A percentile compares a stretch with the other conserved stretches of the same genome.
Evolutionary conservation across 1,140 invertebrate genomes (phyloP).

Genomic region (Brachionus asplanchnoidis): DNA sequence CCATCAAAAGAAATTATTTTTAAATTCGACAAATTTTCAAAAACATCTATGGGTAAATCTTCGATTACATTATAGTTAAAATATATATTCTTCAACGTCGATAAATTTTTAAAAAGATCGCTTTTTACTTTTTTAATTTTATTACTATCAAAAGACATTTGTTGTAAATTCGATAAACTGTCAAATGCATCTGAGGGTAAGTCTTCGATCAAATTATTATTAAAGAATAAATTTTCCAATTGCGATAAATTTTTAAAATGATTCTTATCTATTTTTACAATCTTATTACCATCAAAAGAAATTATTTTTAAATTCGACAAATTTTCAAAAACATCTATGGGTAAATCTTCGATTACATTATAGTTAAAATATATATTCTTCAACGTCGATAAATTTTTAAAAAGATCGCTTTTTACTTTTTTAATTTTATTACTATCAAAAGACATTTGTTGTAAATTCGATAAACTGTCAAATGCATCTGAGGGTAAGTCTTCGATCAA

Average conservation of each 20-base stretch:
- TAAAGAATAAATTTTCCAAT: too few species aligned
- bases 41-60: neutral
- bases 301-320: neutral
- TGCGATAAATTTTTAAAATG: too few species aligned
- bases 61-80: neutral
- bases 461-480: neutral
- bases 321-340: neutral
- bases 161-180: too few species aligned
- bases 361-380: neutral
- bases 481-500: neutral
- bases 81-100: neutral
- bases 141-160: too few species aligned
- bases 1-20: neutral
- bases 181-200: too few species aligned
- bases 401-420: neutral
- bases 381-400: neutral
- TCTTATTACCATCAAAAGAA: neutral
- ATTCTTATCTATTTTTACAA: neutral
- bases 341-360: neutral
- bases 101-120: neutral
- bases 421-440: neutral
- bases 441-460: neutral
- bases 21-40: neutral
- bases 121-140: too few species aligned
- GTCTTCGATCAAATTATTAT: too few species aligned